Evolutionary conservation across 2,888 invertebrate species (phyloP).

Genomic region (Meiosimyza platycephala): DNA sequence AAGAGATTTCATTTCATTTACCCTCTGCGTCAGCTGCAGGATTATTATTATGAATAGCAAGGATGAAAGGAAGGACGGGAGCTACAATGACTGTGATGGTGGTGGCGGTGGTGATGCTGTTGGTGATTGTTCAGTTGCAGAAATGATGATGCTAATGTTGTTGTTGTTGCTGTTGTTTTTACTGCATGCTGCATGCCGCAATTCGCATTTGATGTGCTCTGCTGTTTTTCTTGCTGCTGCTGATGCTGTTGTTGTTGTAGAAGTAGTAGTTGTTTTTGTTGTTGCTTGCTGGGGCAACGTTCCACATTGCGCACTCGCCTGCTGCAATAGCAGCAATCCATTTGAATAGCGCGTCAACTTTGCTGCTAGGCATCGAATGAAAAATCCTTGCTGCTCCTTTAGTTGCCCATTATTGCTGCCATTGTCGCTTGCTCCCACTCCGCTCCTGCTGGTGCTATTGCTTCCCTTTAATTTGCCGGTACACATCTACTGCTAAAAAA

Average conservation of each 20-base stretch:
- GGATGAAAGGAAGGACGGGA: conserved; percentile 24
- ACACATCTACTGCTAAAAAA: too few species aligned
- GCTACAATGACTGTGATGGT: conserved; percentile 9
- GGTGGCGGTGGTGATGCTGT: conserved; percentile 19
- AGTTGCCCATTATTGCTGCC: conserved; percentile 41
- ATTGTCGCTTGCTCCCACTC: conserved; percentile 11
- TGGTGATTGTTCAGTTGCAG: conserved; percentile 30
- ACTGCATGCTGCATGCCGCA: conserved; percentile 27
- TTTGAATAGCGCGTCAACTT: conserved; percentile 44
- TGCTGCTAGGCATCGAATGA: conserved; percentile 45
- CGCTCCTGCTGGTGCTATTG: too few species aligned
- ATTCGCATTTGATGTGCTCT: conserved; percentile 28
- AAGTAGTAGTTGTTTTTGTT: conserved; percentile 12
- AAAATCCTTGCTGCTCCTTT: conserved; percentile 43
- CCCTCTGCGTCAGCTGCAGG: conserved; percentile 35
- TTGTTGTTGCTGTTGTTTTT: neutral
- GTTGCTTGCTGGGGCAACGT: conserved; percentile 33
- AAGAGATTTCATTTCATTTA: conserved; percentile 30
- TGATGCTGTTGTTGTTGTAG: neutral
- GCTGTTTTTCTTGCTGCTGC: conserved; percentile 6
- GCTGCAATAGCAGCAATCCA: conserved; percentile 38
- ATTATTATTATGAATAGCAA: conserved; percentile 39
- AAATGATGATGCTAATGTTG: conserved; percentile 11
- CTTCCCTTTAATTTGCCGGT: too few species aligned
- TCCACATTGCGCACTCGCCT: conserved; percentile 40